A percentile compares a stretch with the other conserved stretches of the same genome.
phyloP scores from a whole-genome alignment of 1,140 invertebrate species.

The Solenopsis invicta region DNA sequence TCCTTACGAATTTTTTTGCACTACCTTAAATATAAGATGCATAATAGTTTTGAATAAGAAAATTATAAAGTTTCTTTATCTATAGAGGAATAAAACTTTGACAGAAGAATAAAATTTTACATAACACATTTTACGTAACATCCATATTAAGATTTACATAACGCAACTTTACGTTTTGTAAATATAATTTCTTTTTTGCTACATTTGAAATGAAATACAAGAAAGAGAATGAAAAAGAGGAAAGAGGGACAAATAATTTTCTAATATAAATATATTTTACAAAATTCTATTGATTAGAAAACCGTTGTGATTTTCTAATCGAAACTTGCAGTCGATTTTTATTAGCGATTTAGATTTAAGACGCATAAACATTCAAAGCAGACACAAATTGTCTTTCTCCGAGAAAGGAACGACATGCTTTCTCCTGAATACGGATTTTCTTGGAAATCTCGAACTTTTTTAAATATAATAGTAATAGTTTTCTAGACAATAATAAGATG shows the following conservation, averaged over 20 bases:
- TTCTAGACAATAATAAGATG: background rate
- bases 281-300: background rate
- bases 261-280: background rate
- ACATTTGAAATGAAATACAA: background rate
- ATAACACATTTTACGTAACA: background rate
- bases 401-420: background rate
- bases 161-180: background rate
- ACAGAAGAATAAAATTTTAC: background rate
- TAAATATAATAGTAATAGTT: background rate
- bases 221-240: background rate
- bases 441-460: background rate
- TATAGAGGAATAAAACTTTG: too few species aligned
- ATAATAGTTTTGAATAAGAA: background rate
- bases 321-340: background rate
- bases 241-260: background rate
- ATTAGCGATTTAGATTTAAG: background rate
- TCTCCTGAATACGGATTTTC: background rate
- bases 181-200: background rate
- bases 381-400: background rate
- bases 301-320: too few species aligned
- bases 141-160: background rate
- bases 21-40: background rate
- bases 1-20: background rate
- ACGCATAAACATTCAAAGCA: background rate
- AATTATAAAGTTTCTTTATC: background rate